Base-by-base conservation (phyloP, 2,113 vertebrate species). In the Mormyrus iriodes region DNA sequence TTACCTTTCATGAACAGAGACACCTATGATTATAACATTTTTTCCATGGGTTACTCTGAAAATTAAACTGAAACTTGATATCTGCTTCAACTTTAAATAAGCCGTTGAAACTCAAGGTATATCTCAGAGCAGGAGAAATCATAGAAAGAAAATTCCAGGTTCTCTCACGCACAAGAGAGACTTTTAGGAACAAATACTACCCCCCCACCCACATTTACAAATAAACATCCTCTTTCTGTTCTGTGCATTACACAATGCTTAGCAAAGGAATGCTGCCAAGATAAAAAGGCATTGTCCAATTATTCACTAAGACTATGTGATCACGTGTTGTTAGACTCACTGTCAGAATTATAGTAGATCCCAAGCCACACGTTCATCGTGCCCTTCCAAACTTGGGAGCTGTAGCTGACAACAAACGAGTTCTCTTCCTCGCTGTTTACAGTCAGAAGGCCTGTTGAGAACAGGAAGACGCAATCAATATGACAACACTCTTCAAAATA, bases 351-450 rank as follows among this genome's bases (percentile, higher is more conserved):
- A 65, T 93, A 96, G 91, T 93, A 94, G 91, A 96, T 92, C 86
- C 94, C 95, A 84, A 96, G 93, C 96, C 96, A 96, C 53, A 96
- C 76, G 31, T 93, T 94, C 85, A 94, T 91, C 5, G 49, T 90
- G 76, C 76, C 92, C 90, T 95, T 95, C 96, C 96, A 96, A 90
- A 96, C 94, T 10, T 90, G 0, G 1, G 93, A 92, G 83, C 94
- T 94, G 90, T 96, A 96, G 0, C 92, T 90, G 0, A 91, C n/a
- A 27, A 89, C 61, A 61, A 95, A 95, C 52, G 93, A 76, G 90
- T 96, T 96, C 83, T 95, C 95, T 51, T 93, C 91, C 0, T 89
- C 88, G 35, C 91, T 95, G 88, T 93, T 92, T 88, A 96, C 88
- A 0, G 91, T 94, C 94, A 96, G 85, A 88, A 96, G 95, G 24